Evolutionary conservation across 2,113 vertebrate species (phyloP).

Genomic region (Neoarius graeffei): DNA sequence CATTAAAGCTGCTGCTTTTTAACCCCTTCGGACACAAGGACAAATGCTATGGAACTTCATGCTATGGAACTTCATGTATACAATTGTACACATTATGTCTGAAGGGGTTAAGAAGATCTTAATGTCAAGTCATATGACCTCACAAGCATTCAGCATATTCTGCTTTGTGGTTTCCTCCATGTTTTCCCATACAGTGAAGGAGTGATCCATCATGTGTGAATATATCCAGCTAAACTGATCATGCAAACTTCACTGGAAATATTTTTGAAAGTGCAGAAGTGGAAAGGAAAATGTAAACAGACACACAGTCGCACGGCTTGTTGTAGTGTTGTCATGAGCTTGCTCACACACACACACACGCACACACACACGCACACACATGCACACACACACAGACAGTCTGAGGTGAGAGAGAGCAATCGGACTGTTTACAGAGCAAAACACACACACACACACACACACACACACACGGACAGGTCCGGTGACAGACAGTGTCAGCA

Average conservation of each 20-base stretch:
- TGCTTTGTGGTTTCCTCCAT: neutral
- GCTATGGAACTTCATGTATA: too few species aligned
- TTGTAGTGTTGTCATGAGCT: conserved; percentile 11
- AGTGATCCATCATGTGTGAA: neutral
- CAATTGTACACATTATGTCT: too few species aligned
- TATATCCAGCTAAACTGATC: neutral
- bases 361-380: neutral
- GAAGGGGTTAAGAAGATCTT: neutral
- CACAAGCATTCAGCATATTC: neutral
- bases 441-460: conserved; percentile 20
- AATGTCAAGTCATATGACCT: neutral
- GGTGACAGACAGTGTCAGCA: conserved; percentile 80
- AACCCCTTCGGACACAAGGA: too few species aligned
- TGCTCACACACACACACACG: neutral
- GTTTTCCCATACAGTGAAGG: neutral
- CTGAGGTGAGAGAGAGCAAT: conserved; percentile 32
- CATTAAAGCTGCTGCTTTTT: neutral
- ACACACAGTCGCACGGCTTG: neutral
- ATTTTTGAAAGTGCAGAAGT: neutral
- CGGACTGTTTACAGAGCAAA: conserved; percentile 24
- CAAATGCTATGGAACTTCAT: too few species aligned
- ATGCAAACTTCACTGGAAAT: neutral
- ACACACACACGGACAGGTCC: conserved; percentile 43
- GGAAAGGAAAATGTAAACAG: neutral
- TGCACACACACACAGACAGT: neutral